Conservation (phyloP, 2,797 vertebrate genomes). For the Halcyon badia region DNA sequence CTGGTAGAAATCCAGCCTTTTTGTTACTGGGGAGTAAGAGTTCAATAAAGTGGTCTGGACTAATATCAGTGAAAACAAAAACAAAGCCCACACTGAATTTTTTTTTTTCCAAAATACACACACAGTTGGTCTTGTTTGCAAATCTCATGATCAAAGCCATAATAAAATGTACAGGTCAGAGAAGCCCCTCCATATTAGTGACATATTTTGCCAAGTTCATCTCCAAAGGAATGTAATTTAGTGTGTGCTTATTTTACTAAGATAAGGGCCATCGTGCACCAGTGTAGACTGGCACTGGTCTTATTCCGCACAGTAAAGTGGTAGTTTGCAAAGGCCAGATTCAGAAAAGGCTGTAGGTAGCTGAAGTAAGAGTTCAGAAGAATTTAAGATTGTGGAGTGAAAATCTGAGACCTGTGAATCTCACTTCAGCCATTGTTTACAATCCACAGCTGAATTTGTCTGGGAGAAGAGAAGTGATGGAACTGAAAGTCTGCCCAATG, state of each 20-base stretch:
- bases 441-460: background rate
- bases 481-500: background rate
- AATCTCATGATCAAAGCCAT: background rate
- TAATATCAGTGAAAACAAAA: background rate
- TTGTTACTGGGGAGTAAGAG: background rate
- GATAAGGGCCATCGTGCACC: background rate
- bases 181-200: background rate
- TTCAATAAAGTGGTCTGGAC: background rate
- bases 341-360: background rate
- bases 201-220: background rate
- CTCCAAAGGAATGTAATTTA: background rate
- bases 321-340: background rate
- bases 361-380: background rate
- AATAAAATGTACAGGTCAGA: slow-evolving; percentile 3
- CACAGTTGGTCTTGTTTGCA: background rate
- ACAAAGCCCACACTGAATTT: background rate
- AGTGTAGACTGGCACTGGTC: background rate
- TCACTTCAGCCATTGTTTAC: background rate
- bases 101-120: background rate
- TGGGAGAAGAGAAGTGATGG: background rate
- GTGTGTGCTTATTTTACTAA: background rate
- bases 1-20: background rate
- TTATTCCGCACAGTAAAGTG: background rate
- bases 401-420: background rate
- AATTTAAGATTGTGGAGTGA: background rate